These are phyloP conservation scores for Labroides dimidiatus DNA, from an alignment of 2,797 vertebrate species.

Conservation along the genomic window DNA sequence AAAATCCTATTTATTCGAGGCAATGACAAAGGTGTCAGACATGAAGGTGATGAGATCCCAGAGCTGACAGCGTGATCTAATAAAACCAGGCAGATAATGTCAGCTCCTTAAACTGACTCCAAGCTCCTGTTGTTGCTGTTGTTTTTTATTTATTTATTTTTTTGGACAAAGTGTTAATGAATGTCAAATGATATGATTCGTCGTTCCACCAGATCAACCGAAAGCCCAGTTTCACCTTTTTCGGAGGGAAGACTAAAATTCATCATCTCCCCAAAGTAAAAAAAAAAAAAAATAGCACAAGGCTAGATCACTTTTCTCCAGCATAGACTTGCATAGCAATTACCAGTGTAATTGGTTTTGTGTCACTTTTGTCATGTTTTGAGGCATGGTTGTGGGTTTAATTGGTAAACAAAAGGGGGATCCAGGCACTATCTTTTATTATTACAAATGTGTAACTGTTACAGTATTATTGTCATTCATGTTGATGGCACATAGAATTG, in stretches of 20 bases:
- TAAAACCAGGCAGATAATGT: conserved; percentile 14
- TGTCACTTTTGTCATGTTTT: no score
- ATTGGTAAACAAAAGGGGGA: no score
- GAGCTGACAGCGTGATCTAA: conserved; percentile 14
- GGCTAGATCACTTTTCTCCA: no score
- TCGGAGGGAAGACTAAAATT: background rate
- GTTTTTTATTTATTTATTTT: no score
- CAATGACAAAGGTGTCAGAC: conserved; percentile 10
- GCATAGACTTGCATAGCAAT: no score
- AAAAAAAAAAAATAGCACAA: no score
- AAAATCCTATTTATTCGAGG: conserved; percentile 15
- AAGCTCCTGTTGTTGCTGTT: background rate
- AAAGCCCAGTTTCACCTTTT: background rate
- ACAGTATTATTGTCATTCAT: background rate
- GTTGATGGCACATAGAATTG: background rate
- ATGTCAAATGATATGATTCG: conserved; percentile 1
- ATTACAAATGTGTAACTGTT: background rate
- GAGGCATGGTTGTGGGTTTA: no score
- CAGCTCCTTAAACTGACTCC: conserved; percentile 4
- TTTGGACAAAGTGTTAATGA: background rate
- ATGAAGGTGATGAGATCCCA: background rate
- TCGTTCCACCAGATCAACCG: background rate
- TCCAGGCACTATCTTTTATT: background rate
- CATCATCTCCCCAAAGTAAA: background rate
- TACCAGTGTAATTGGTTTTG: no score